These are phyloP conservation scores for Porites rus DNA, from an alignment of 92 coral and sea anemone species.

Conservation along the genomic window DNA sequence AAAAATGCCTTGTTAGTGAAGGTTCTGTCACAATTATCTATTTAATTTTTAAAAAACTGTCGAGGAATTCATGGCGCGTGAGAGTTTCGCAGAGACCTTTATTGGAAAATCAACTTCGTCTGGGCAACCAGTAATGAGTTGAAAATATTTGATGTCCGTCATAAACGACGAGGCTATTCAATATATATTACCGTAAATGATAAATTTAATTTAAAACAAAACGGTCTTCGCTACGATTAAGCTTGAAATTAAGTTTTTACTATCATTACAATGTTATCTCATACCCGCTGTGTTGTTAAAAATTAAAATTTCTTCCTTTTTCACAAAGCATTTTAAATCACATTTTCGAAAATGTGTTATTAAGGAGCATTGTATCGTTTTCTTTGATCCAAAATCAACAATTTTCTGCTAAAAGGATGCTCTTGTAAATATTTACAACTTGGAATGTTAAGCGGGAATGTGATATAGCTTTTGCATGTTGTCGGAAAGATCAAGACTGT, in stretches of 20 bases:
- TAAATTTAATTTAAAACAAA: neutral
- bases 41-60: neutral
- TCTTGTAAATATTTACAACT: conserved; percentile 19
- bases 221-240: neutral
- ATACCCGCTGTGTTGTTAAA: neutral
- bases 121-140: neutral
- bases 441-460: conserved; percentile 19
- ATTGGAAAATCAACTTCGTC: neutral
- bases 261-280: neutral
- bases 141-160: neutral
- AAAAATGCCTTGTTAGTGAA: neutral
- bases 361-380: conserved; percentile 4
- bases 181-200: neutral
- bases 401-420: conserved; percentile 28
- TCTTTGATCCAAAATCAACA: neutral
- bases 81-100: neutral
- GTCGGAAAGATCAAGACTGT: neutral
- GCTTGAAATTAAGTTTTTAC: neutral
- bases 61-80: neutral
- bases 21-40: neutral
- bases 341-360: neutral
- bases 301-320: neutral
- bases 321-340: neutral
- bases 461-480: conserved; percentile 22
- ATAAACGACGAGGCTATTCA: neutral